Base-by-base conservation (phyloP, 30 jellyfish, hydroid and myxozoan species). In the Turritopsis dohrnii region DNA sequence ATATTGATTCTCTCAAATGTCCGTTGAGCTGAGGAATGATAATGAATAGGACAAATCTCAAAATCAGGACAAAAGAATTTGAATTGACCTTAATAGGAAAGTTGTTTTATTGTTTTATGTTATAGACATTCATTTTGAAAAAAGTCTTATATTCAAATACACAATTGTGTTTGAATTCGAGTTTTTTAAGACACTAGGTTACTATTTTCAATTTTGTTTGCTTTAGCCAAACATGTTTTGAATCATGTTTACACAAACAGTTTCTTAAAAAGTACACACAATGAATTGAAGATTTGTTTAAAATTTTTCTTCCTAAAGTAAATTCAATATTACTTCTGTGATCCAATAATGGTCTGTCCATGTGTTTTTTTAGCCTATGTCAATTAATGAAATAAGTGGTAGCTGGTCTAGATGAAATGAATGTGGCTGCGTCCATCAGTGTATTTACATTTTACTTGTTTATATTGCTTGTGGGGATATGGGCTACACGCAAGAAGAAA, bases 401-500 rank as follows among this genome's bases (percentile, higher is more conserved):
- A 19, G 30, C 22, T n/a, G 16, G 22, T 0, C 9, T 69, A 19
- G 19, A 23, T n/a, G 77, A 27, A 69, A 66, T 80, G 87, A 93
- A 88, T 81, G 66, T 93, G 13, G 89, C 95, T 22, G 98, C 96
- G 0, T 69, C 88, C 30, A 80, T 93, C 54, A 89, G 95, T 1
- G 85, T 93, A n/a, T 65, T 93, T n/a, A 31, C 88, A 21, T 93
- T 93, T 41, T 88, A 88, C 86, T 23, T 88, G n/a, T 52, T 88
- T 1, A 88, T 93, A 22, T 80, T 93, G 73, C 28, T 93, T 7
- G 75, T 93, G 71, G 98, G 96, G 5, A 17, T 93, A 22, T 87
- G 95, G 76, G 96, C 98, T 16, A 93, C 96, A 21, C 87, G 98
- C 4, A 88, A 88, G 69, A 88, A 85, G 85, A 88, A 79, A 81